phyloP scores from a whole-genome alignment of 2,888 invertebrate genomes.

The Adineta ricciae region DNA sequence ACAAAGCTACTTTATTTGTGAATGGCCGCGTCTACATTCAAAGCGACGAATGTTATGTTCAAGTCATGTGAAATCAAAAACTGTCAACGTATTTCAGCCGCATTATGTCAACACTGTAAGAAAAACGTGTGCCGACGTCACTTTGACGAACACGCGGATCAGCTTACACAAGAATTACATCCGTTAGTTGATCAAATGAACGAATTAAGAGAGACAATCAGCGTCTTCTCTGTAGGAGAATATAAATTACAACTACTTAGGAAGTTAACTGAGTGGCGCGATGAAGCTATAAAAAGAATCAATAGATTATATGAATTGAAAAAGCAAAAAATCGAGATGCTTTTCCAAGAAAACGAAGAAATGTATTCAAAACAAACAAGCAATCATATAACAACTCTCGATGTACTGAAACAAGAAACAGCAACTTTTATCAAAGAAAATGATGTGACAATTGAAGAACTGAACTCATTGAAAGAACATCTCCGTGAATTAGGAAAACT shows the following conservation, averaged over 20 bases:
- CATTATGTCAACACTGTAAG: not conserved
- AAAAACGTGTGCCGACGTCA: not conserved
- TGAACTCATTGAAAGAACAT: not conserved
- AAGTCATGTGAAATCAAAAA: not conserved
- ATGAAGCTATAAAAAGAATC: not conserved
- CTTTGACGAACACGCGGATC: not conserved
- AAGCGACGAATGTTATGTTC: not conserved
- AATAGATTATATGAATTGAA: not conserved
- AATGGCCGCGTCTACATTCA: not conserved
- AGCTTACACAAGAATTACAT: not conserved
- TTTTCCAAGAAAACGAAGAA: not conserved
- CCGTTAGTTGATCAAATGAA: not conserved
- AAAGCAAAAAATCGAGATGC: not conserved
- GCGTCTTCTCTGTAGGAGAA: not conserved
- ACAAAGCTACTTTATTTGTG: too few species aligned
- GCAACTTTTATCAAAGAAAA: not conserved
- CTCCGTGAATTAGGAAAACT: not conserved
- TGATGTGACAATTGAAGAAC: not conserved
- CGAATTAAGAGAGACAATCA: not conserved
- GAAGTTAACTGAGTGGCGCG: not conserved
- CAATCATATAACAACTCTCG: not conserved
- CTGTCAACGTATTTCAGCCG: not conserved
- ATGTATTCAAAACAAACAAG: not conserved
- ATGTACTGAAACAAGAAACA: not conserved
- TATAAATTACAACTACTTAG: not conserved